Evolutionary conservation across 2,797 vertebrate species (phyloP).

Genomic region (Danio choprae): DNA sequence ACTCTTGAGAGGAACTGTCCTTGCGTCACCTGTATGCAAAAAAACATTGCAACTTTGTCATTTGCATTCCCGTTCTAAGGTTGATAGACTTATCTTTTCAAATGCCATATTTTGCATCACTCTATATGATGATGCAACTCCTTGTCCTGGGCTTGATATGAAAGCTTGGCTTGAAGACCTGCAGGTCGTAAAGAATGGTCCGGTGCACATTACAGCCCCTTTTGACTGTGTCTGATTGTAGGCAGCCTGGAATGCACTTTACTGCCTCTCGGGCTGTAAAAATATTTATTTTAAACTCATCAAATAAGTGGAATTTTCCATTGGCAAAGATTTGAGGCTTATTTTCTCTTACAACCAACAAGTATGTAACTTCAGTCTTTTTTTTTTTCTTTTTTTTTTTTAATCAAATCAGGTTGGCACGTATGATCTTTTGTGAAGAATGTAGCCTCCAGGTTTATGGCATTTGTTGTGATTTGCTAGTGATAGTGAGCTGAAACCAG

Average conservation of each 20-base stretch:
- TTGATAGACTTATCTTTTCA: background rate
- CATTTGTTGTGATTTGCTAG: slow-evolving; percentile 43
- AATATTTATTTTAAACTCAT: slow-evolving; percentile 77
- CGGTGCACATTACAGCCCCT: slow-evolving; percentile 66
- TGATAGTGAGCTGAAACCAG: slow-evolving; percentile 27
- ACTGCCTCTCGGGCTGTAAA: slow-evolving; percentile 68
- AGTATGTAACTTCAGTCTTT: slow-evolving; percentile 44
- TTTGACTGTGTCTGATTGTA: slow-evolving; percentile 68
- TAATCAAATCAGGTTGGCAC: slow-evolving; percentile 29
- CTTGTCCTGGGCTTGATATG: slow-evolving; percentile 21
- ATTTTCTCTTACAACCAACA: slow-evolving; percentile 38
- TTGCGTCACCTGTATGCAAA: slow-evolving; percentile 8
- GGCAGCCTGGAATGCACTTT: slow-evolving; percentile 74
- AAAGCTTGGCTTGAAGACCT: slow-evolving; percentile 50
- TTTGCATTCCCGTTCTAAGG: slow-evolving; percentile 12
- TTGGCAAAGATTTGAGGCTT: slow-evolving; percentile 58
- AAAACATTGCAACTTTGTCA: background rate
- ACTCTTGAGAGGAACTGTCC: slow-evolving; percentile 2
- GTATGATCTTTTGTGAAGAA: slow-evolving; percentile 27
- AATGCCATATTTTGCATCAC: slow-evolving; percentile 35
- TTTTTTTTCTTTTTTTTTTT: too few relatives aligned
- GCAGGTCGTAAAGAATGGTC: slow-evolving; percentile 62
- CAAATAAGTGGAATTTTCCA: slow-evolving; percentile 77
- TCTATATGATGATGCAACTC: slow-evolving; percentile 48
- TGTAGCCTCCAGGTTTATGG: slow-evolving; percentile 34